phyloP scores from a whole-genome alignment of 2,888 invertebrate genomes.

The Ophioninae sp. region DNA sequence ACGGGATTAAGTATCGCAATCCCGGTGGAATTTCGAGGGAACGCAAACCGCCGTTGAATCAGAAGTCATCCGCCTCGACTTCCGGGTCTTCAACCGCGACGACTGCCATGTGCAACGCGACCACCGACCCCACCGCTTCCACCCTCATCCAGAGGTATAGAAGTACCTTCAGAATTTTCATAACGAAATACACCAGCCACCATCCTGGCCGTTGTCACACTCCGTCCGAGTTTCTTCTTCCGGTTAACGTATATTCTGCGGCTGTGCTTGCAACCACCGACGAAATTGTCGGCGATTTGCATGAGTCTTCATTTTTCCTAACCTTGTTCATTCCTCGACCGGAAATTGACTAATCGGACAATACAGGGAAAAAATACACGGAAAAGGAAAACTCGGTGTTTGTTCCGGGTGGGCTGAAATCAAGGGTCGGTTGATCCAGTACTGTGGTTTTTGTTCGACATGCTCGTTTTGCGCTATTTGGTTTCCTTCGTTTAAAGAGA shows the following conservation, averaged over 20 bases:
- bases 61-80: conserved; percentile 49
- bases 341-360: not conserved
- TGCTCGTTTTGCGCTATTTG: too few species aligned
- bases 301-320: not conserved
- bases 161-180: conserved; percentile 69
- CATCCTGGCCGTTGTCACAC: conserved; percentile 34
- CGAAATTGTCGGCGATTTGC: not conserved
- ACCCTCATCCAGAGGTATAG: conserved; percentile 73
- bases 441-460: too few species aligned
- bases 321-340: not conserved
- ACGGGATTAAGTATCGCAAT: conserved; percentile 81
- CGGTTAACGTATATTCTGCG: conserved; percentile 40
- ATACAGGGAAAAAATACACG: too few species aligned
- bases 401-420: too few species aligned
- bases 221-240: conserved; percentile 20
- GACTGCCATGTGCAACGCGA: conserved; percentile 35
- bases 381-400: too few species aligned
- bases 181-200: conserved; percentile 39
- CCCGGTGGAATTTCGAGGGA: conserved; percentile 56
- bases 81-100: conserved; percentile 50
- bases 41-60: conserved; percentile 36
- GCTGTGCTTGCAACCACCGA: not conserved
- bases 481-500: too few species aligned
- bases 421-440: too few species aligned
- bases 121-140: conserved; percentile 62